Base-by-base conservation (phyloP, 1,140 invertebrate genomes). In the Asobara japonica region DNA sequence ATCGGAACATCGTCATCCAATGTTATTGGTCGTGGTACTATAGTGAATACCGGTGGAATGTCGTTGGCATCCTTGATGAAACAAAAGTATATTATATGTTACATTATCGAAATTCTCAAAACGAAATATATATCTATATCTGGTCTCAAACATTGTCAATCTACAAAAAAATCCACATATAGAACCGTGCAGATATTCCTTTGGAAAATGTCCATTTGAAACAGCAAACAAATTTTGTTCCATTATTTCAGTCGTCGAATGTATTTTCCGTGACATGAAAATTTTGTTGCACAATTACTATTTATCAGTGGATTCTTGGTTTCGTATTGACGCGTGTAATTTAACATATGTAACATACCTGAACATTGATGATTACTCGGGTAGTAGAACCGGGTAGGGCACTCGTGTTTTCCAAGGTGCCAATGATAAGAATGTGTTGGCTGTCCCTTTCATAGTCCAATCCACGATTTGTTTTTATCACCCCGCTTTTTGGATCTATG, bases 41-140 rank as follows among this genome's bases (percentile, higher is more conserved):
- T 91, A 2, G 93, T 93, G 80, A 97, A 98, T 16, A 94, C 90
- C 8, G 97, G 97, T 0, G 94, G 91, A 74, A 95, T 92, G 83
- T 96, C 94, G 83, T 96, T 95, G 71, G 93, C 90, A 83, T 95
- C 94, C 89, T 92, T 78, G 8, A 88, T n/a, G 60, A 69, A 51
- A 25, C 10, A 4, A 18, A 51, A 7, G 6, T 16, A 27, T 11
- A 41, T 38, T 36, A 25, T 20, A 38, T 22, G 30, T 66, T 66
- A 56, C n/a, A n/a, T n/a, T n/a, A 41, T 66, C 33, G 33, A 38
- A 8, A n/a, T n/a, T n/a, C n/a, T n/a, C 25, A 62, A 38, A 38
- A 11, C 1, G n/a, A 38, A 38, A 11, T 38, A 38, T 0, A 38
- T 38, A 36, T 38, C n/a, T 38, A 11, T 38, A 38, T n/a, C 8